These are phyloP conservation scores for Onychorhynchus coronatus DNA, from an alignment of 2,113 vertebrate genomes.

Conservation along the genomic window DNA sequence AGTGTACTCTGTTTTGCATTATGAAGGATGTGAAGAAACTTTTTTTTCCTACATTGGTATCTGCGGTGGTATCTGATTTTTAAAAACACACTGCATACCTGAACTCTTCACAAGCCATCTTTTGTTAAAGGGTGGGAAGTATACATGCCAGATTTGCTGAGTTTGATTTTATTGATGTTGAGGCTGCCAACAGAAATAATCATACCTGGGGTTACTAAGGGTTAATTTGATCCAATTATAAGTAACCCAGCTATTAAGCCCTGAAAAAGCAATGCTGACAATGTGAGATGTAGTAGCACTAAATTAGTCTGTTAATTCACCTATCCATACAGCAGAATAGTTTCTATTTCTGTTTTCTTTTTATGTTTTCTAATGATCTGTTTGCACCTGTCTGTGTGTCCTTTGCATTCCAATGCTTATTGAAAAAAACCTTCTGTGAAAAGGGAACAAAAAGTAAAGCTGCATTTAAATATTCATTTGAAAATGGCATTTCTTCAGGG, in stretches of 20 bases:
- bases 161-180: background rate
- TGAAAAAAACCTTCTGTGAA: background rate
- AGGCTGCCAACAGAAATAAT: background rate
- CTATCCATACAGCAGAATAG: background rate
- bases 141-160: background rate
- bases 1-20: background rate
- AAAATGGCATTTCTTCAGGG: background rate
- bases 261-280: background rate
- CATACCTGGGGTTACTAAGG: background rate
- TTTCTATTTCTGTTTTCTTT: background rate
- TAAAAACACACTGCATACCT: background rate
- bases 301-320: background rate
- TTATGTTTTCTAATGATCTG: background rate
- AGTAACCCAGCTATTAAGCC: background rate
- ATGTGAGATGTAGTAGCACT: background rate
- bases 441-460: background rate
- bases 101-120: background rate
- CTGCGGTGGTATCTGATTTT: background rate
- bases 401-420: background rate
- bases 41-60: background rate
- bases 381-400: background rate
- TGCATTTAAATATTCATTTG: slow-evolving; percentile 16
- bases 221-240: background rate
- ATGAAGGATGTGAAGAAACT: background rate
- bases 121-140: background rate